Percentiles rank a stretch among this genome's conserved stretches.
These are phyloP conservation scores for Ictalurus furcatus DNA, from an alignment of 2,113 vertebrate genomes.

Conservation along the genomic window DNA sequence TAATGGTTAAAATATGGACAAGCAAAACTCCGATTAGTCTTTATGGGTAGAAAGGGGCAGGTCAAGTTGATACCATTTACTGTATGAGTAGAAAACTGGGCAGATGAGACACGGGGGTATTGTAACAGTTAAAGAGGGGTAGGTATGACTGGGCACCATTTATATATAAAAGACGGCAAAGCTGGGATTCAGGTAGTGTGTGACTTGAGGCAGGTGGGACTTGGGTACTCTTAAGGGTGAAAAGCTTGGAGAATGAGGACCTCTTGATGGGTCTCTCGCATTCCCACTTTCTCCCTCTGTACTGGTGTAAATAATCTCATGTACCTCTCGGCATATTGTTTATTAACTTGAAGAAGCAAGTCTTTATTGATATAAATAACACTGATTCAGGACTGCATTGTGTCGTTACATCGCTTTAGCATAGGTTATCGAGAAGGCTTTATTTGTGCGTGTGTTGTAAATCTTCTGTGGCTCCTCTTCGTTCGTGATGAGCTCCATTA, in stretches of 20 bases:
- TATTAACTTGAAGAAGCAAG: background rate
- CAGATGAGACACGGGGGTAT: background rate
- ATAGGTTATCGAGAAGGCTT: background rate
- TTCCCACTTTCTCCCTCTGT: background rate
- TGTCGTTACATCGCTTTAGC: background rate
- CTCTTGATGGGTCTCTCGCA: background rate
- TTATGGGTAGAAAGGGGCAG: background rate
- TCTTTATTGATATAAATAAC: background rate
- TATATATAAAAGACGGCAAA: background rate
- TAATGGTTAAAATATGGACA: background rate
- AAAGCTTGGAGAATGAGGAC: background rate
- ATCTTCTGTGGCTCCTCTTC: constrained; percentile 48
- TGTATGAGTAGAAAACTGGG: background rate
- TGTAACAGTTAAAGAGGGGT: background rate
- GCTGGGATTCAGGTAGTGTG: background rate
- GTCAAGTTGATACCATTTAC: background rate
- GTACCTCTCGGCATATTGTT: background rate
- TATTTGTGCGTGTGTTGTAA: constrained; percentile 35
- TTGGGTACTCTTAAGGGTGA: background rate
- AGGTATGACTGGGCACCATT: background rate
- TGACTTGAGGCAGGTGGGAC: background rate
- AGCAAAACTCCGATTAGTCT: background rate
- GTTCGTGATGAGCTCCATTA: constrained; percentile 58
- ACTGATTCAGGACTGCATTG: background rate
- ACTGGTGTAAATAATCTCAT: background rate